Evolutionary conservation across 2,797 vertebrate species (phyloP).

Genomic region (Premnoplex brunnescens): DNA sequence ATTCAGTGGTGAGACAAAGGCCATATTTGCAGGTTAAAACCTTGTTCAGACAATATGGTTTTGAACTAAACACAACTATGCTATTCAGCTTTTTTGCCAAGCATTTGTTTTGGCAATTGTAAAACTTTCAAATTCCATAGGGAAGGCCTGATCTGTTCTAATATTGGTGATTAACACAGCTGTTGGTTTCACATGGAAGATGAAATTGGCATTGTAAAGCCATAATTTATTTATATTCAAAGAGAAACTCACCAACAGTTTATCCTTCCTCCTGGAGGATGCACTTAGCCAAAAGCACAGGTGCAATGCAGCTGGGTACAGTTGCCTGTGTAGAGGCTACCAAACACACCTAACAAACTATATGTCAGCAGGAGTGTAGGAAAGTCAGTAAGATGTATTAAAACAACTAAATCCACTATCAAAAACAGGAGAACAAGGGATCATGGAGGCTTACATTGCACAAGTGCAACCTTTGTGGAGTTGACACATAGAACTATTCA

Average conservation of each 20-base stretch:
- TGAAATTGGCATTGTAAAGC: not conserved
- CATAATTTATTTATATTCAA: not conserved
- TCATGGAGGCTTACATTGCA: rapidly evolving
- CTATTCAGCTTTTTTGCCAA: not conserved
- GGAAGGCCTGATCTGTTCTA: not conserved
- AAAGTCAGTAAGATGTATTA: not conserved
- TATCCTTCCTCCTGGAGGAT: not conserved
- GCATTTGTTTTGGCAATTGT: not conserved
- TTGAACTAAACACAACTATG: not conserved
- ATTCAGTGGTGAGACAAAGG: not conserved
- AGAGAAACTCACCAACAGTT: not conserved
- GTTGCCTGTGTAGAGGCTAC: not conserved
- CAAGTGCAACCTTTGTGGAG: not conserved
- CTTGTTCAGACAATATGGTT: rapidly evolving
- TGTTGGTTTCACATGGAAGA: not conserved
- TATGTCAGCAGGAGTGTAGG: rapidly evolving
- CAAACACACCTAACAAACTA: not conserved
- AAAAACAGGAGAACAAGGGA: not conserved
- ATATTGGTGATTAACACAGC: not conserved
- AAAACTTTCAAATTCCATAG: not conserved
- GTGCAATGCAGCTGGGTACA: not conserved
- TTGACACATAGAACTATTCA: not conserved
- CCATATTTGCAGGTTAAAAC: not conserved
- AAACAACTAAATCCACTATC: not conserved
- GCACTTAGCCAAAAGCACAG: not conserved